Conservation (phyloP, 2,888 invertebrate genomes). For the Dynastes grantii region DNA sequence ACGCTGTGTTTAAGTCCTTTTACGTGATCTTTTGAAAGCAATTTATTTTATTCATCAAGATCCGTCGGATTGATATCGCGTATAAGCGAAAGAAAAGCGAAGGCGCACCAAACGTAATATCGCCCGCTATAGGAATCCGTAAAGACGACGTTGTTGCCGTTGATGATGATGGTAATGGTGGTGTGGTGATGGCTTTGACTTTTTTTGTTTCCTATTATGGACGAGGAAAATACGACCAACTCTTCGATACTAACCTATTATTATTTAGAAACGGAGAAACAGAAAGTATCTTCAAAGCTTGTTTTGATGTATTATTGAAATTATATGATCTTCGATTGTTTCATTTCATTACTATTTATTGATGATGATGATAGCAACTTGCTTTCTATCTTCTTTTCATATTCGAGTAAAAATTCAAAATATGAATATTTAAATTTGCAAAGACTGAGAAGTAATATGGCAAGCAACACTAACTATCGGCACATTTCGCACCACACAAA, state of each 20-base stretch:
- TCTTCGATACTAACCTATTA: constrained; percentile 11
- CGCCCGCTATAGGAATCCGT: not conserved
- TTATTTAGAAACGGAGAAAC: constrained; percentile 8
- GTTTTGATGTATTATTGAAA: constrained; percentile 27
- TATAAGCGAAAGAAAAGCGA: constrained; percentile 1
- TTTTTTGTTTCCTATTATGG: constrained; percentile 5
- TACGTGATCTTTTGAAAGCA: constrained; percentile 70
- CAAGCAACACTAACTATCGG: too few species aligned
- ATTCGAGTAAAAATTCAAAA: too few species aligned
- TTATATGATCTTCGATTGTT: constrained; percentile 37
- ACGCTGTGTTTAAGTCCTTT: constrained; percentile 70
- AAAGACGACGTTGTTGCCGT: not conserved
- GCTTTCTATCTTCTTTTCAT: too few species aligned
- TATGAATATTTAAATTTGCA: too few species aligned
- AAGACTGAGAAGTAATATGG: too few species aligned
- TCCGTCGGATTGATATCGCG: constrained; percentile 22
- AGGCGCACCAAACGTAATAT: not conserved
- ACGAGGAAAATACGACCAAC: not conserved
- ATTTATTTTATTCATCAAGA: constrained; percentile 67
- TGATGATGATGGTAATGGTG: not conserved
- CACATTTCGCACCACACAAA: too few species aligned
- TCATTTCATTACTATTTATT: constrained; percentile 39
- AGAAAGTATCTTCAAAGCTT: not conserved
- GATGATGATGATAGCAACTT: too few species aligned
- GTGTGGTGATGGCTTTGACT: not conserved